A percentile compares a stretch with the other conserved stretches of the same genome.
phyloP scores from a whole-genome alignment of 2,888 invertebrate genomes.

The Gastrophysa polygoni region DNA sequence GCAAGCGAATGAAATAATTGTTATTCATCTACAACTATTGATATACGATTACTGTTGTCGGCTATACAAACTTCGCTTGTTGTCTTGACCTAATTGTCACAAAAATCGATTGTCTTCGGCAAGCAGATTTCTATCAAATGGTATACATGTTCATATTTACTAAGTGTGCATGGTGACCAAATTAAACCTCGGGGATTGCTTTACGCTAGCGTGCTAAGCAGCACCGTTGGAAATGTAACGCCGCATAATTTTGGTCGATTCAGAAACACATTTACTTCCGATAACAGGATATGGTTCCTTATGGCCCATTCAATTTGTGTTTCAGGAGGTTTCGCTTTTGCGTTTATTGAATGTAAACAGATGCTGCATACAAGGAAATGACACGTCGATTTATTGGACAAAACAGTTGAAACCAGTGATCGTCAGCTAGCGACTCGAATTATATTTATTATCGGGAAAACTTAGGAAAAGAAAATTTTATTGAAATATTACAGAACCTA shows the following conservation, averaged over 20 bases:
- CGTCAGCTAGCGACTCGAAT: too few relatives aligned
- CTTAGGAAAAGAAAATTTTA: too few relatives aligned
- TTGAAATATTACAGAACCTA: too few relatives aligned
- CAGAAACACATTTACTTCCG: background rate
- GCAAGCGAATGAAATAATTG: too few relatives aligned
- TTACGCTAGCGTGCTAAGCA: background rate
- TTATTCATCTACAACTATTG: too few relatives aligned
- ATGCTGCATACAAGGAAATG: too few relatives aligned
- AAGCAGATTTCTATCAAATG: constrained; percentile 14
- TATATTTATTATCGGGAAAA: too few relatives aligned
- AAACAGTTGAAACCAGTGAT: too few relatives aligned
- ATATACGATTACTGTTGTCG: background rate
- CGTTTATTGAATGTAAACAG: too few relatives aligned
- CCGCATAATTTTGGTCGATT: background rate
- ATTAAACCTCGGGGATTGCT: constrained; percentile 5
- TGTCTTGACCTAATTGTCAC: constrained; percentile 9
- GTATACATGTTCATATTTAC: background rate
- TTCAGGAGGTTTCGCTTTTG: too few relatives aligned
- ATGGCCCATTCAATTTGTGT: too few relatives aligned
- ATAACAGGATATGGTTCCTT: background rate
- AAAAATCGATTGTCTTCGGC: constrained; percentile 7
- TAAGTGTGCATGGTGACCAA: background rate
- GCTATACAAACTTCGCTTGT: background rate
- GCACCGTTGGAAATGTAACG: background rate
- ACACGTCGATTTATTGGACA: too few relatives aligned